Percentiles rank a stretch among this genome's conserved stretches.
Evolutionary conservation across 2,888 invertebrate genomes (phyloP).

Genomic region (Synergus japonicus): DNA sequence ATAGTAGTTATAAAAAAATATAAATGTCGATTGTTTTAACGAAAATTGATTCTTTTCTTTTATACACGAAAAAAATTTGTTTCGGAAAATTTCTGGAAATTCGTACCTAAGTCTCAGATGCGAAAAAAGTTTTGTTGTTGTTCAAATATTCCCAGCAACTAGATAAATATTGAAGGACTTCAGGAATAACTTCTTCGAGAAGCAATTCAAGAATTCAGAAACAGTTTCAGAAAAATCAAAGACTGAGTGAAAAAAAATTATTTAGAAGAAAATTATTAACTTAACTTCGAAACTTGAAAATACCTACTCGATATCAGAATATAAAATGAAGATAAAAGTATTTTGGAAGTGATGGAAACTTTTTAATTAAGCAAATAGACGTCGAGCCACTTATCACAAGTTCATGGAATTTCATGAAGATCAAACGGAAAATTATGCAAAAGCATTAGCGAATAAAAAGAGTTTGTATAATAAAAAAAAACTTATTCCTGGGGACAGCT

Average conservation of each 20-base stretch:
- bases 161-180: too few relatives aligned
- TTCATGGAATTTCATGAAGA: background rate
- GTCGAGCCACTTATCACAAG: background rate
- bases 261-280: background rate
- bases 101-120: too few relatives aligned
- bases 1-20: background rate
- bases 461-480: background rate
- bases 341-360: background rate
- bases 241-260: too few relatives aligned
- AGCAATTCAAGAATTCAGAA: too few relatives aligned
- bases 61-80: too few relatives aligned
- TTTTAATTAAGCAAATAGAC: background rate
- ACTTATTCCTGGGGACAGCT: background rate
- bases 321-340: background rate
- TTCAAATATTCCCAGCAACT: too few relatives aligned
- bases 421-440: background rate
- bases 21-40: background rate
- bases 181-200: too few relatives aligned
- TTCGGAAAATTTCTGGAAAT: too few relatives aligned
- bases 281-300: background rate
- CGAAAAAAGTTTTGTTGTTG: too few relatives aligned
- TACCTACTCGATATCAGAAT: background rate
- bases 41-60: background rate
- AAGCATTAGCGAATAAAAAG: background rate
- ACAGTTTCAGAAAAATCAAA: too few relatives aligned